Base-by-base conservation (phyloP, 2,113 vertebrate species). In the Poeciliopsis prolifica region DNA sequence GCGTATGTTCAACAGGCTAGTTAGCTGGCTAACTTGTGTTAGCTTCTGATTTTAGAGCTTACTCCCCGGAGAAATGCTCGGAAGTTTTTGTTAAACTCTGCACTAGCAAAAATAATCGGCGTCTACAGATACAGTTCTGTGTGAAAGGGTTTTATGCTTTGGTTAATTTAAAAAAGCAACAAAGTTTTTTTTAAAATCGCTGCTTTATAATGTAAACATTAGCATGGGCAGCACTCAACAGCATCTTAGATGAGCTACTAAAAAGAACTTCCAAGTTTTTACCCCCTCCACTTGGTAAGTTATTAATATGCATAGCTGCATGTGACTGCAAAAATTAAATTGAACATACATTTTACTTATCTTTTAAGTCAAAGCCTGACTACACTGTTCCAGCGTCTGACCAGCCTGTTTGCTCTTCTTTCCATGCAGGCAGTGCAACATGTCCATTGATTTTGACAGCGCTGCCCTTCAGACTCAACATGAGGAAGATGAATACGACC, bases 381-480 rank as follows among this genome's bases (percentile, higher is more conserved):
- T 5, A 19, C 15, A 1, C 17, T 19, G 44, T 9, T 58, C 5
- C 51, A 58, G 51, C 7, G 51, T 11, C 17, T 58, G 22, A 58
- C 51, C 24, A 48, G 22, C n/a, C 51, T n/a, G 51, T 58, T 58
- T 58, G n/a, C 24, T n/a, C 8, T 58, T 58, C 15, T 28, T 15
- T 26, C 37, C 37, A 68, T 29, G 5, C 66, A 75, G 75, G 28
- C 24, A 73, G 63, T n/a, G 42, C 77, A 84, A 37, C 65, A 95
- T 95, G 95, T 95, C 95, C 11, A 94, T 95, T 65, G 94, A 95
- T 78, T 95, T 95, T 74, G 94, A 94, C 76, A 93, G 93, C 14
- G 93, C 90, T 80, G 93, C 94, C 72, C 88, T 95, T 70, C 93
- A 94, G 84, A 94, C 91, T 8, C 94, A 94, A 64, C 92, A 94